A percentile compares a stretch with the other conserved stretches of the same genome.
Evolutionary conservation across 2,888 invertebrate species (phyloP).

Genomic region (Tridacna crocea): DNA sequence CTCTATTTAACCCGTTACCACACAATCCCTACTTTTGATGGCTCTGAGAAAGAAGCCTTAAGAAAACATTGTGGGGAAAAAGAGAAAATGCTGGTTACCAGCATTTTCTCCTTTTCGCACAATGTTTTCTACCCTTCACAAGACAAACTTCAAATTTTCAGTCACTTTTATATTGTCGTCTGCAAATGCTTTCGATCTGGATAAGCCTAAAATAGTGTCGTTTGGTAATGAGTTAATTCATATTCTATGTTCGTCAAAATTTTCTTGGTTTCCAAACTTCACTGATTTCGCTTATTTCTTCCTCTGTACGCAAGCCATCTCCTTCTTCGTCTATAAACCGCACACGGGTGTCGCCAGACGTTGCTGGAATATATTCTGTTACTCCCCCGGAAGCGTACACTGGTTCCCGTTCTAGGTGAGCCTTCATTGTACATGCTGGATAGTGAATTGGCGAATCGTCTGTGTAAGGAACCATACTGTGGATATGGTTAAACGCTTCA

Average conservation of each 20-base stretch:
- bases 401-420: not conserved
- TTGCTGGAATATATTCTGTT: constrained; percentile 16
- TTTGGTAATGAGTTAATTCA: no score
- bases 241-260: not conserved
- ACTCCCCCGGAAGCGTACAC: not conserved
- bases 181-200: no score
- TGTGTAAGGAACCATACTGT: constrained; percentile 5
- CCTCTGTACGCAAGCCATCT: constrained; percentile 5
- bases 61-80: no score
- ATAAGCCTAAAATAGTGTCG: no score
- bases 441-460: constrained; percentile 17
- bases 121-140: not conserved
- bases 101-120: constrained; percentile 5
- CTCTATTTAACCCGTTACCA: no score
- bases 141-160: no score
- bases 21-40: no score
- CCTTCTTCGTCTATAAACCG: constrained; percentile 25
- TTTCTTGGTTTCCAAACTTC: constrained; percentile 34
- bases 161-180: no score
- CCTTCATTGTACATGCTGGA: not conserved
- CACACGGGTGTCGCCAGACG: constrained; percentile 3
- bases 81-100: constrained; percentile 1
- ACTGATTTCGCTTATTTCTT: constrained; percentile 31
- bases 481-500: constrained; percentile 19
- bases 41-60: no score